Evolutionary conservation across 37 sponge, comb jelly and placozoan genomes (phyloP), one percentile per base, ranked within the genome.

Genomic region (Lycopodina hypogea): DNA sequence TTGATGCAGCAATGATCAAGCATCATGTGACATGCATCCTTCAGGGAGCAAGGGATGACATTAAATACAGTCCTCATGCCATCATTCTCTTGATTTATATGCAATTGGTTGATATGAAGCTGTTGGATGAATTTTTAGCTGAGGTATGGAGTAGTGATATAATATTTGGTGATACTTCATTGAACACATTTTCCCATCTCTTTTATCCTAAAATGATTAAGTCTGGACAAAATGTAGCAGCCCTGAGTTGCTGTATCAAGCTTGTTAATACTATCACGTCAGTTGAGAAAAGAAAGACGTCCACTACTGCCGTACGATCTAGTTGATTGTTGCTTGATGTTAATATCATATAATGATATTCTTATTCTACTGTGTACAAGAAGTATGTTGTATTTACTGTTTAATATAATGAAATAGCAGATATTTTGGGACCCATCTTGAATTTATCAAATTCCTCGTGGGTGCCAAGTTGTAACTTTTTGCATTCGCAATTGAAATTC

Each of bases 1-100:
- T 86, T 42, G 87, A 81, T 2, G 69, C 87, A 39, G 81, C 73
- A 7, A 34, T 81, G 0, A 71, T 81, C 61, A 73, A 64, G 81
- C 56, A 73, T 30, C 74, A 73, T 53, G 74, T 73, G 33, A 73
- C 74, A 1, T 76, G 89, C 48, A 88, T 94, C 50, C 80, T 96
- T 41, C 65, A 89, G 75, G 88, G 92, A 22, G 75, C 90, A 9
- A 77, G 95, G 19, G 97, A 96, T 30, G 99, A 99, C 67, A 90
- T 94, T 74, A 96, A 92, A 85, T 99, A 87, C 80, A 94, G 92
- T 68, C 95, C 94, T 6, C 72, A 93, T 34, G 95, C 97, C 29
- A 89, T 99, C 29, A 92, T 93, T 39, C 90, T 99, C 48, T 79
- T 99, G 26, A 96, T 94, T 33, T 84, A 95, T 15, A 72, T 87